These are phyloP conservation scores for Catalaphyllia jardinei DNA, from an alignment of 64 coral and sea anemone genomes.

Conservation along the genomic window DNA sequence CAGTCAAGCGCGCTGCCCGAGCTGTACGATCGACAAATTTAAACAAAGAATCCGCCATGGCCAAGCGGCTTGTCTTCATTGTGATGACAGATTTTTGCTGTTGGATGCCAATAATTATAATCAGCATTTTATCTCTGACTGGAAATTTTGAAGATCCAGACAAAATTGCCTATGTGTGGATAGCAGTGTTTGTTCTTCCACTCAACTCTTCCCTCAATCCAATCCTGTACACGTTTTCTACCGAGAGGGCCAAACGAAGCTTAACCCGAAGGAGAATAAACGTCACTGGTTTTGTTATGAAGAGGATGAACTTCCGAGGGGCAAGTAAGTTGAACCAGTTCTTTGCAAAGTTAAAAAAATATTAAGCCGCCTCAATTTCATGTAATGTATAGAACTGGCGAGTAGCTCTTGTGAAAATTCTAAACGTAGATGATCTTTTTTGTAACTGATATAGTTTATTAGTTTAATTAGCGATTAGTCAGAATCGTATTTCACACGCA, in stretches of 20 bases:
- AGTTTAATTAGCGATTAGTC: too few species aligned
- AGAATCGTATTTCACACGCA: too few species aligned
- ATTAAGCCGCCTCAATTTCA: too few species aligned
- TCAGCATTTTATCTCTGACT: slow-evolving; percentile 22
- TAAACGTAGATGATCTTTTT: too few species aligned
- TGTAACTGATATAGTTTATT: too few species aligned
- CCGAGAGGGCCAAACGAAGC: neutral
- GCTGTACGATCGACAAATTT: slow-evolving; percentile 5
- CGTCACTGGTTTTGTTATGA: slow-evolving; percentile 8
- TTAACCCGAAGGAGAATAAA: neutral
- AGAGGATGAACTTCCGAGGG: neutral
- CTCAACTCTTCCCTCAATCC: slow-evolving; percentile 50
- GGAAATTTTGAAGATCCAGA: slow-evolving; percentile 27
- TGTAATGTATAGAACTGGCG: too few species aligned
- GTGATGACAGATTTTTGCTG: slow-evolving; percentile 43
- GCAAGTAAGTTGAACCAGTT: neutral
- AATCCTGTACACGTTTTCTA: slow-evolving; percentile 45
- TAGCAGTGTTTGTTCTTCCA: slow-evolving; percentile 49
- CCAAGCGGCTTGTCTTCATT: slow-evolving; percentile 46
- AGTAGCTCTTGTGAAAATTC: too few species aligned
- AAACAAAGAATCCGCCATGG: slow-evolving; percentile 31
- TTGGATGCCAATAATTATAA: slow-evolving; percentile 56
- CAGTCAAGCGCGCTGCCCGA: neutral
- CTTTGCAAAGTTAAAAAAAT: neutral
- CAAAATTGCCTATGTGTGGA: slow-evolving; percentile 50